Percentiles rank a stretch among this genome's conserved stretches.
Conservation (phyloP, 2,797 vertebrate species). For the Characodon lateralis region DNA sequence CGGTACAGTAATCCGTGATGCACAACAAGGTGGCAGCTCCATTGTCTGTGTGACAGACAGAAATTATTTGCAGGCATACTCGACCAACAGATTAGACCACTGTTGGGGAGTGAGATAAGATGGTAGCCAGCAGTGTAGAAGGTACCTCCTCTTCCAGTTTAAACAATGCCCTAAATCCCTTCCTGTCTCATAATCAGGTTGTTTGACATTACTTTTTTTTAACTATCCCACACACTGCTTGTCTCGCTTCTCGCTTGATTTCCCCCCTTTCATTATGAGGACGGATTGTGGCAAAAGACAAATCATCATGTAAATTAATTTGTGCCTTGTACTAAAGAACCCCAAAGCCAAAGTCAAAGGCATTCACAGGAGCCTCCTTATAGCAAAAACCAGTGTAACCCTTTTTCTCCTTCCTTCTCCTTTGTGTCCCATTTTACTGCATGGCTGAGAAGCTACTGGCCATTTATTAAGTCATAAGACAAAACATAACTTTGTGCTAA, state of each 20-base stretch:
- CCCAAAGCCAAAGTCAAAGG: conserved; percentile 61
- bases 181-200: conserved; percentile 71
- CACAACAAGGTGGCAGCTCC: conserved; percentile 81
- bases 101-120: conserved; percentile 79
- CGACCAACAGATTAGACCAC: conserved; percentile 85
- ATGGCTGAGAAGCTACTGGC: conserved; percentile 42
- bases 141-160: conserved; percentile 71
- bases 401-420: conserved; percentile 25
- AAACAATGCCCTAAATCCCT: conserved; percentile 84
- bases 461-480: conserved; percentile 48
- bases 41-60: conserved; percentile 82
- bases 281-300: conserved; percentile 57
- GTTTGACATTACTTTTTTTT: conserved; percentile 78
- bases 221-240: conserved; percentile 66
- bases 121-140: conserved; percentile 70
- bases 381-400: conserved; percentile 54
- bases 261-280: conserved; percentile 62
- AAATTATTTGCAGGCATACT: conserved; percentile 83
- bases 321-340: conserved; percentile 45
- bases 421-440: conserved; percentile 52
- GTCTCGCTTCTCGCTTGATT: conserved; percentile 28
- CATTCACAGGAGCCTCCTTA: conserved; percentile 61
- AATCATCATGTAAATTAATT: conserved; percentile 71
- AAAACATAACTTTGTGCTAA: conserved; percentile 48
- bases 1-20: conserved; percentile 81